Evolutionary conservation across 2,888 invertebrate genomes (phyloP), one percentile per base, ranked within the genome.

Genomic region (Ophion obscuratus): DNA sequence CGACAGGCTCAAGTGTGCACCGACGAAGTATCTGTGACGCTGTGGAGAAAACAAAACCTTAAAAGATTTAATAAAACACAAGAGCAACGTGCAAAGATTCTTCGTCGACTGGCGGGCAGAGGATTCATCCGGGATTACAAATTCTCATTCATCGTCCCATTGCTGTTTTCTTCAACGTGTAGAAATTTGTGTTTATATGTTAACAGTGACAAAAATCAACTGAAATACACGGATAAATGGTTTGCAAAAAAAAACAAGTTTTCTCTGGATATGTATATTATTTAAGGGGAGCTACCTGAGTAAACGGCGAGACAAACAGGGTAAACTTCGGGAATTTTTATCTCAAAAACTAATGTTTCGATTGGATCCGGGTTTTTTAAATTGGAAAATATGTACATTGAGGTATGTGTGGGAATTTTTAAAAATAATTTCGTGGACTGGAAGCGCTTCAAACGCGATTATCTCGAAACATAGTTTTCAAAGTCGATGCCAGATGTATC

Each of bases 1-100:
- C 91, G 95, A 96, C 75, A 93, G 95, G 62, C 92, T 95, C 47
- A 95, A 95, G 91, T 87, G 91, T 61, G 93, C 93, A 93, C 94
- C 94, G 2, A 91, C 91, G 36, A 77, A 81, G 70, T 86, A 81
- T 64, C 61, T 86, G 67, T 86, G 47, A 71, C 10, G 1, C n/a
- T 27, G 24, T 73, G 9, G 44, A 27, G 17, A 53, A 57, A 66
- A n/a, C 11, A 53, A 53, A 75, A 74, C 7, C 0, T 20, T 59
- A 59, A n/a, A 31, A 79, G 24, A 73, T 74, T 74, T 67, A 20
- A 9, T 31, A 66, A 20, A n/a, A 53, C 47, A 4, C 11, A 76
- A 0, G 67, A 24, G 14, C 7, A 40, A 74, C 44, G 40, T 40
- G 36, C 59, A 20, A 75, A 74, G 36, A 10, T 73, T 71, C 40